A percentile compares a stretch with the other conserved stretches of the same genome.
Evolutionary conservation across 2,113 vertebrate species (phyloP).

Genomic region (Amblyopsis rosae): DNA sequence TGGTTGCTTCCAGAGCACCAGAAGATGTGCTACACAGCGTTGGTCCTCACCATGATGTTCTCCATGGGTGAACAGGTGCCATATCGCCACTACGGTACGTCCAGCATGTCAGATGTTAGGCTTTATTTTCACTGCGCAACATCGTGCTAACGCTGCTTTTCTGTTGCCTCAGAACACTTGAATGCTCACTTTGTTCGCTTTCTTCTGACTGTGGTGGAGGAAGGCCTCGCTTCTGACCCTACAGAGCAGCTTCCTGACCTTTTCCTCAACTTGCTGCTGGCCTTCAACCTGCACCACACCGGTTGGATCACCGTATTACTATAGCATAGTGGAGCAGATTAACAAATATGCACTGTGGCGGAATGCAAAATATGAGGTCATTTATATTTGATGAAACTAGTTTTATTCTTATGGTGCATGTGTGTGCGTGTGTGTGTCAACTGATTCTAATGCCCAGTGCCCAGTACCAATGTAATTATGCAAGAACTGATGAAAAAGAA

Average conservation of each 20-base stretch:
- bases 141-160: background rate
- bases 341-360: too few species aligned
- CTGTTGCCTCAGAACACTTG: slow-evolving; percentile 85
- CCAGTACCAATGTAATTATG: slow-evolving; percentile 91
- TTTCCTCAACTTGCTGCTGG: slow-evolving; percentile 89
- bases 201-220: slow-evolving; percentile 89
- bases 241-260: slow-evolving; percentile 94
- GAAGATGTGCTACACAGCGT: slow-evolving; percentile 95
- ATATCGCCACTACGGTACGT: slow-evolving; percentile 94
- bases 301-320: slow-evolving; percentile 66
- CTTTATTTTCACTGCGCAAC: background rate
- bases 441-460: slow-evolving; percentile 73
- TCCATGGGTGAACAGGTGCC: slow-evolving; percentile 96
- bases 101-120: background rate
- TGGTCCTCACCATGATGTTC: slow-evolving; percentile 97
- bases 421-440: slow-evolving; percentile 3
- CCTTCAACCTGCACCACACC: slow-evolving; percentile 93
- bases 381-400: background rate
- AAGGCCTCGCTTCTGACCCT: slow-evolving; percentile 88
- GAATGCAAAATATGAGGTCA: too few species aligned
- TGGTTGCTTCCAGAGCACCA: slow-evolving; percentile 85
- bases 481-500: slow-evolving; percentile 88
- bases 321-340: too few species aligned
- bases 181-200: slow-evolving; percentile 91
- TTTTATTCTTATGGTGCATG: background rate